A percentile compares a stretch with the other conserved stretches of the same genome.
Evolutionary conservation across 2,888 invertebrate species (phyloP).

Genomic region (Poecilobothrus nobilitatus): DNA sequence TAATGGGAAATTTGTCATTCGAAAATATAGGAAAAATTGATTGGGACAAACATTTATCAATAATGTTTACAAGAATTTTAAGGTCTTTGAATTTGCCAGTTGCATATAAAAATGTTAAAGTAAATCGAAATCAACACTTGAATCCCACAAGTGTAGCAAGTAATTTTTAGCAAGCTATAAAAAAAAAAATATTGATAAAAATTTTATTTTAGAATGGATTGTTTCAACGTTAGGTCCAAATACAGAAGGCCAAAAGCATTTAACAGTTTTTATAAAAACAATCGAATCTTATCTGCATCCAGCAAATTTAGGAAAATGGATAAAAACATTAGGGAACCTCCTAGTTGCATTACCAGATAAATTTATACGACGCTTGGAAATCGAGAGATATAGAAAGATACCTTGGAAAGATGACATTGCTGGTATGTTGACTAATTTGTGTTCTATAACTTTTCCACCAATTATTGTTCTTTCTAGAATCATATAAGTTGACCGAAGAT

Average conservation of each 20-base stretch:
- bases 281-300: conserved; percentile 83
- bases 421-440: conserved; percentile 15
- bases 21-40: conserved; percentile 74
- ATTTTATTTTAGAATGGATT: conserved; percentile 48
- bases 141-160: conserved; percentile 22
- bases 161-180: conserved; percentile 18
- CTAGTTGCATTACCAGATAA: conserved; percentile 58
- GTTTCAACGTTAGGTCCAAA: conserved; percentile 58
- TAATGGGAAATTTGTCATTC: conserved; percentile 65
- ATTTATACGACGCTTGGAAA: conserved; percentile 51
- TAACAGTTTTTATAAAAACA: conserved; percentile 71
- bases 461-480: conserved; percentile 45
- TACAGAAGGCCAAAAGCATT: conserved; percentile 58
- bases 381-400: conserved; percentile 38
- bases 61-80: conserved; percentile 64
- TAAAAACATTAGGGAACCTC: conserved; percentile 56
- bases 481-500: conserved; percentile 63
- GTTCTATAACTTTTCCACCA: no score
- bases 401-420: conserved; percentile 41
- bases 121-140: conserved; percentile 48
- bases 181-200: conserved; percentile 25
- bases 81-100: conserved; percentile 72
- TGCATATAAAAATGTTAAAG: conserved; percentile 58
- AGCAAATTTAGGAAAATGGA: conserved; percentile 80
- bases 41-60: conserved; percentile 76